Evolutionary conservation across 2,888 invertebrate species (phyloP), one percentile per base, ranked within the genome.

Genomic region (Habrosyne pyritoides): DNA sequence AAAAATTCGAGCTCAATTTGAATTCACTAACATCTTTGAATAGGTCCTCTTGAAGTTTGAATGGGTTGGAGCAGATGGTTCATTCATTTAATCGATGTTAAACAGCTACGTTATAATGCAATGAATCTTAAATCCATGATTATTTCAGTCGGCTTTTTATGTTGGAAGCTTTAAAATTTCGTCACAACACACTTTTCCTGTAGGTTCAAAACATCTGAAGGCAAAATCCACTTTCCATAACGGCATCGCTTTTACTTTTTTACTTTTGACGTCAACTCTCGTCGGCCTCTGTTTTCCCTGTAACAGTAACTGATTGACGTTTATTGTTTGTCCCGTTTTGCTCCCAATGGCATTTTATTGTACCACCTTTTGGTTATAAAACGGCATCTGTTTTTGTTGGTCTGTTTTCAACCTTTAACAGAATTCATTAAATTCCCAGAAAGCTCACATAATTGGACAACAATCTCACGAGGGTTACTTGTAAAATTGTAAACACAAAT

Each of bases 261-360:
- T 30, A 55, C 56, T 53, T 56, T 57, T 56, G 57, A 56, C 57
- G 55, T 56, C 57, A 42, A 33, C 10, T 49, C 51, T 42, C 53
- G 54, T 46, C 50, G 53, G 42, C 33, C 49, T 47, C 18, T 21
- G 47, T 46, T 42, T 30, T 18, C 54, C 52, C 47, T 26, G 33
- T 22, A 56, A 58, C 53, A 26, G 24, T 33, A 53, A 54, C 55
- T 56, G 64, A 60, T 51, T 70, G 67, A 69, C 66, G 52, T 72
- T 70, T 69, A 70, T 77, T 66, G 63, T 65, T 67, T 64, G 60
- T 58, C 59, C 62, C 63, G 64, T 47, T 63, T 63, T 53, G 53
- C 53, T 66, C 58, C 60, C 53, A 64, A 53, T 61, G 57, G 63
- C 64, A 64, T 66, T 67, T 60, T 61, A 52, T 57, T 53, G 2